Evolutionary conservation across 2,113 vertebrate genomes (phyloP), one percentile per base, ranked within the genome.

Genomic region (Indri indri): DNA sequence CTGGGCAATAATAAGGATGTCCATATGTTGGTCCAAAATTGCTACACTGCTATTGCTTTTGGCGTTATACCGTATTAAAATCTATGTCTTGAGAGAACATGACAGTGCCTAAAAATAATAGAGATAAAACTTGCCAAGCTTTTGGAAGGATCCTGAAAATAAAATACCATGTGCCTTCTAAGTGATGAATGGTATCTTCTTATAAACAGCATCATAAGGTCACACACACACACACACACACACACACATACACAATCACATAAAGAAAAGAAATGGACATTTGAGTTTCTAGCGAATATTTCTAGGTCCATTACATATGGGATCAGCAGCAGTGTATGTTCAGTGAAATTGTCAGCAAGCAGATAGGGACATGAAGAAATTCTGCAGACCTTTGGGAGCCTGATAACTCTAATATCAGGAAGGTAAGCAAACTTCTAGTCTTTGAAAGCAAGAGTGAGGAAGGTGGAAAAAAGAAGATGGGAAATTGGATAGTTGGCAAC

Each of bases 251-350:
- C 54, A 57, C 54, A 57, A 5, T 86, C 90, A 68, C 93, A 93
- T 71, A 97, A 96, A 96, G 93, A 93, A 97, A 95, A 97, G 97
- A 95, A 97, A 86, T 66, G 65, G 93, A 47, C 76, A 88, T 94
- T 96, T 95, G 96, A 96, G 59, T 90, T 88, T 92, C 79, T 95
- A 77, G 63, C 81, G 89, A 97, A 73, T 96, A 93, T 96, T 97
- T 85, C 47, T 80, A 74, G 86, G 52, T 94, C 79, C 52, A 40
- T 97, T 96, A 87, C 77, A 76, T 68, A 81, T 52, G 74, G 76
- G 83, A 86, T 97, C 91, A 94, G 87, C 66, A 57, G 50, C 45
- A 91, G 57, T 73, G 68, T 85, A 45, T 11, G n/a, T 91, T 96
- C 79, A 91, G 37, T 97, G 92, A 97, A 94, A 96, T 89, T 95